Base-by-base conservation (phyloP, 2,888 invertebrate genomes). In the Villa cingulata region DNA sequence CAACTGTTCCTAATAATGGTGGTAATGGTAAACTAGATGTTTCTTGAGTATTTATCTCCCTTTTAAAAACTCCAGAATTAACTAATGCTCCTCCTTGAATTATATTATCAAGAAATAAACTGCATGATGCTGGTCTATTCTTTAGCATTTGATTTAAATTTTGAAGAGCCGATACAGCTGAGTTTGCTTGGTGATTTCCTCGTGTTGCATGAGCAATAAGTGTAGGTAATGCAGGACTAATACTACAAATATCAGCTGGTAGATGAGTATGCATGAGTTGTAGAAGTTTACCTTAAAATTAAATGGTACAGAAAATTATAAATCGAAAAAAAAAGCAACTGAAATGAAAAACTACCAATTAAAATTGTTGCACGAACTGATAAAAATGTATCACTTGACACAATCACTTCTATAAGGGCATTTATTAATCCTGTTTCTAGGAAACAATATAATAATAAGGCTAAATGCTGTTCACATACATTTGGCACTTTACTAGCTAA, bases 331-430 rank as follows among this genome's bases (percentile, higher is more conserved):
- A 17, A 45, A 43, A n/a, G n/a, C n/a, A n/a, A n/a, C n/a, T n/a
- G n/a, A n/a, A n/a, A n/a, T n/a, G n/a, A n/a, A n/a, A 41, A 48
- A 44, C 45, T 61, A 72, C 87, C 89, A 56, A 95, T 72, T 48
- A 96, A 72, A 55, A 95, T 83, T 17, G 94, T 92, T 43, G 94
- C 89, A 57, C 91, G 78, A 54, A 95, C 87, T 50, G 90, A 91
- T 58, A 95, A 82, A 64, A 88, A 84, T 17, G 84, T 83, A 65
- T 94, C 91, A 62, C 86, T 86, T 45, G 86, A 83, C 38, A 89
- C 83, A 55, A 94, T 87, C 29, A 94, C 92, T 72, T 94, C 90
- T 32, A 89, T 86, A 54, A 96, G 72, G 18, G 92, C 92, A 62
- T 86, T 86, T 49, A 94, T 73, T 45, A 95, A 71, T 29, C 92